Conservation (phyloP, 2,797 vertebrate species). For the Peromyscus attwateri region DNA sequence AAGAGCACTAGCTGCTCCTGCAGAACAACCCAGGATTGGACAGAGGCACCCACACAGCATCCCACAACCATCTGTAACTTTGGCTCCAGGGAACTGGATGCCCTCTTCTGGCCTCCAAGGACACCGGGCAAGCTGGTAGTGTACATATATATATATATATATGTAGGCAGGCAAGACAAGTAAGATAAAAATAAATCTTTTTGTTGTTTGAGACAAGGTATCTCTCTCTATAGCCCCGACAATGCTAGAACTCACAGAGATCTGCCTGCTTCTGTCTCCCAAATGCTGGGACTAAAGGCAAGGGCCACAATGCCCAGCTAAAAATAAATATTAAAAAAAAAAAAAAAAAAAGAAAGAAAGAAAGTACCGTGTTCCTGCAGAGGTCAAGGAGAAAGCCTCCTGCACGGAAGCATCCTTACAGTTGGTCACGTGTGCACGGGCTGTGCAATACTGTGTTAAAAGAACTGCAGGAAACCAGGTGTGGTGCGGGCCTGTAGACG, state of each 20-base stretch:
- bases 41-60: not conserved
- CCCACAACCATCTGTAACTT: not conserved
- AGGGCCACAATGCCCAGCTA: not conserved
- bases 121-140: not conserved
- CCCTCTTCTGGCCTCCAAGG: not conserved
- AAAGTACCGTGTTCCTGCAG: not conserved
- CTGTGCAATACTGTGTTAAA: not conserved
- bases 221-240: not conserved
- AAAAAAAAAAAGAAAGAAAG: not conserved
- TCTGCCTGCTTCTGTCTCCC: not conserved
- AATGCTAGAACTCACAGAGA: not conserved
- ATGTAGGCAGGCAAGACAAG: not conserved
- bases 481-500: not conserved
- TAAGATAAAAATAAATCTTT: not conserved
- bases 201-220: not conserved
- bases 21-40: not conserved
- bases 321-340: not conserved
- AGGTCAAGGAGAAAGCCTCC: not conserved
- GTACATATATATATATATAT: not conserved
- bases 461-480: not conserved
- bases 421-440: not conserved
- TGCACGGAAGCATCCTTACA: rapidly evolving
- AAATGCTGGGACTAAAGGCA: not conserved
- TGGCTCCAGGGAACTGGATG: not conserved
- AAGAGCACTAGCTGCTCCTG: not conserved